These are phyloP conservation scores for Pachyuromys duprasi DNA, from an alignment of 2,797 vertebrate genomes.

Conservation along the genomic window DNA sequence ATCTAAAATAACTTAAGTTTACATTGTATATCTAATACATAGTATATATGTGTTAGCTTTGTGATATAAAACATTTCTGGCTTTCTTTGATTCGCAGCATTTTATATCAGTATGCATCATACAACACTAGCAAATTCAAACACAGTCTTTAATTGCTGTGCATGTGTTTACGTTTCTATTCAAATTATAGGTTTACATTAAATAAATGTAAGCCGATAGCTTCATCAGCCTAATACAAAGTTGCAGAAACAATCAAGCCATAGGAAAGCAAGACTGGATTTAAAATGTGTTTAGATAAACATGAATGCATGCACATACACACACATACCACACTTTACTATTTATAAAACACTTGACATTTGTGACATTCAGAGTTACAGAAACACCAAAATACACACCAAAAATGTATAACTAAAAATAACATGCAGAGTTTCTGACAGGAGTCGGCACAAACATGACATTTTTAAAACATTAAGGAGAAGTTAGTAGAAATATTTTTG, in stretches of 20 bases:
- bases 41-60: not conserved
- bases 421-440: conserved; percentile 25
- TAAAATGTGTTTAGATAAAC: conserved; percentile 1
- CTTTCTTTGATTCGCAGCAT: not conserved
- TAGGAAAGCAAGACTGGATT: not conserved
- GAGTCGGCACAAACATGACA: not conserved
- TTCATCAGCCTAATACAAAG: not conserved
- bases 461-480: conserved; percentile 33
- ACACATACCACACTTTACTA: not conserved
- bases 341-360: conserved; percentile 41
- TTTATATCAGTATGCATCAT: not conserved
- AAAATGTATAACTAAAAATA: conserved; percentile 27
- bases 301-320: too few relatives aligned
- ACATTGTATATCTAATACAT: not conserved
- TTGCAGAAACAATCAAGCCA: not conserved
- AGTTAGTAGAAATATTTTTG: conserved; percentile 29
- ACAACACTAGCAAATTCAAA: not conserved
- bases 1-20: not conserved
- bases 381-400: conserved; percentile 12
- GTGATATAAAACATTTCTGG: not conserved
- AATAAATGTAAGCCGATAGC: not conserved
- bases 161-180: not conserved
- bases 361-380: not conserved
- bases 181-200: not conserved
- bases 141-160: not conserved